Conservation (phyloP, 2,113 vertebrate species). For the Lasiurus cinereus region DNA sequence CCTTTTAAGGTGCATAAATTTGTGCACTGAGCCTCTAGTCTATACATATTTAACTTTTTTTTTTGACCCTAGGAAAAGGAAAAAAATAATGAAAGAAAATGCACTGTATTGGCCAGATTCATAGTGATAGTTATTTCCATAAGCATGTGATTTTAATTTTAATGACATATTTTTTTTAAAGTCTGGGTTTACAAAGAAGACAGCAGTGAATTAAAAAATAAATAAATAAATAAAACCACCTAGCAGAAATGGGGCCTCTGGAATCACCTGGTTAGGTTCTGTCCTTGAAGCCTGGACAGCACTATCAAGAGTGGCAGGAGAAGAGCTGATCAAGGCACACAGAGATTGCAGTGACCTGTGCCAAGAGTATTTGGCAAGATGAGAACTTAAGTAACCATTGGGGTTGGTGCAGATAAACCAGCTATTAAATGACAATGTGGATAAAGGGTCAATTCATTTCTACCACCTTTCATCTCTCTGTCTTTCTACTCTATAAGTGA, state of each 20-base stretch:
- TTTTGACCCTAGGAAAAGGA: constrained; percentile 21
- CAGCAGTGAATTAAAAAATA: neutral
- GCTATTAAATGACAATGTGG: constrained; percentile 35
- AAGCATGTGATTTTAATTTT: constrained; percentile 30
- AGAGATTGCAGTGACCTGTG: constrained; percentile 10
- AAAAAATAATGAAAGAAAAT: constrained; percentile 48
- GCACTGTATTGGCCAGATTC: neutral
- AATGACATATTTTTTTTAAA: constrained; percentile 19
- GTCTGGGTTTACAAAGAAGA: constrained; percentile 28
- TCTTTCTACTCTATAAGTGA: constrained; percentile 47
- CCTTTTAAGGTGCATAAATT: too few relatives aligned
- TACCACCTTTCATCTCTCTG: constrained; percentile 51
- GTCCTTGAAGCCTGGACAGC: neutral
- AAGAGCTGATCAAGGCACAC: neutral
- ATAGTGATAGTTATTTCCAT: constrained; percentile 19
- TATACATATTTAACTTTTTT: neutral
- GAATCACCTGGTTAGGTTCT: constrained; percentile 23
- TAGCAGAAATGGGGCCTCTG: neutral
- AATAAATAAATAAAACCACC: neutral
- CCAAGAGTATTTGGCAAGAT: constrained; percentile 16
- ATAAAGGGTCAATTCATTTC: constrained; percentile 44
- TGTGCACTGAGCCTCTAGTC: neutral
- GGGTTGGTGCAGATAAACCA: constrained; percentile 49
- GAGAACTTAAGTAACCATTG: constrained; percentile 6
- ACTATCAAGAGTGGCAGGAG: neutral